Base-by-base conservation (phyloP, 2,113 vertebrate genomes). In the Talpa occidentalis region DNA sequence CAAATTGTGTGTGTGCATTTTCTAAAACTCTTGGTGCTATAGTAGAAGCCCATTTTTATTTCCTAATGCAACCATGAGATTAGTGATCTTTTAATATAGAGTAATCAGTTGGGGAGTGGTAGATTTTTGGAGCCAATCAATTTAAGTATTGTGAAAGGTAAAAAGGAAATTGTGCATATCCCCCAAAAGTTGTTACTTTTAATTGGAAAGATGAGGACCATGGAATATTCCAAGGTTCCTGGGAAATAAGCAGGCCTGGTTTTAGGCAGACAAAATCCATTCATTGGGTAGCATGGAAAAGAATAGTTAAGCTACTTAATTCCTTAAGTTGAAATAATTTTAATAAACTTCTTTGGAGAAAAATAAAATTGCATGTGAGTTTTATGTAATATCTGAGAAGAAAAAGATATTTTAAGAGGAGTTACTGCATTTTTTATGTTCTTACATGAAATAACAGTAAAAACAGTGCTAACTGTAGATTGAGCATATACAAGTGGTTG, bases 361-460 rank as follows among this genome's bases (percentile, higher is more conserved):
- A 94, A 85, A 91, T 73, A 76, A 30, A 17, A 40, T 47, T 77
- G 1, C 44, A 60, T 83, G 19, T 83, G 32, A 73, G 35, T 26
- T 54, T 95, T 78, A 80, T 82, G 32, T 74, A 89, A 82, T 37
- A 52, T 49, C 17, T 70, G 52, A 88, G 37, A 86, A 93, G 77
- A 37, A 91, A 81, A 79, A 54, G 7, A 16, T 54, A 87, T 52
- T 62, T 93, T 84, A 91, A 88, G 42, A 89, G 17, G 15, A 76
- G 40, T 86, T 67, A 66, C 3, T 88, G 56, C 40, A 88, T 67
- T 85, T 93, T 86, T 82, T 60, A 76, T 82, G 91, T 96, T 89
- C 54, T 60, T 74, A 69, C 1, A 54, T 60, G 72, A 92, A 80
- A 12, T 86, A 88, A 83, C 52, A 90, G 56, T 93, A 92, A 93